Percentiles rank a stretch among this genome's conserved stretches.
Conservation (phyloP, 2,888 invertebrate species). For the Helicoverpa assulta region DNA sequence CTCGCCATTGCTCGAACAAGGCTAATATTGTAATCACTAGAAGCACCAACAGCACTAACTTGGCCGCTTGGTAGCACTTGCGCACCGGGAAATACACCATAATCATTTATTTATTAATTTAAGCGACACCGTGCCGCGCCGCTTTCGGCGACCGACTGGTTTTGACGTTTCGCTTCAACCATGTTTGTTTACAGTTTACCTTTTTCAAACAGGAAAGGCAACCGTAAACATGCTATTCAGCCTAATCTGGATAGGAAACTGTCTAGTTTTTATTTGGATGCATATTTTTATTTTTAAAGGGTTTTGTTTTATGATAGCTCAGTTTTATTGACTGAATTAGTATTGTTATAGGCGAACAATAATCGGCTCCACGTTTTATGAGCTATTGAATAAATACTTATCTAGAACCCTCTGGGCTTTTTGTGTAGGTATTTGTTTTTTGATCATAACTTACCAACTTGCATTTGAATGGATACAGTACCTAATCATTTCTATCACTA, state of each 20-base stretch:
- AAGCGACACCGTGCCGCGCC: slow-evolving; percentile 58
- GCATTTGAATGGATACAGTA: no score
- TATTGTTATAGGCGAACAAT: slow-evolving; percentile 3
- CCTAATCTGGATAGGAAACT: slow-evolving; percentile 70
- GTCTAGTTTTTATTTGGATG: slow-evolving; percentile 39
- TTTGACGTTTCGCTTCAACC: slow-evolving; percentile 72
- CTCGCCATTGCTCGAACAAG: slow-evolving; percentile 85
- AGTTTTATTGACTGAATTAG: slow-evolving; percentile 9
- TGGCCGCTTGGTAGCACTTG: slow-evolving; percentile 82
- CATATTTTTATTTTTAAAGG: slow-evolving; percentile 23
- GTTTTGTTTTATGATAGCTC: slow-evolving; percentile 12
- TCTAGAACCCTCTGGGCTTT: no score
- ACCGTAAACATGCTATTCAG: slow-evolving; percentile 91
- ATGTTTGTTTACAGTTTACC: slow-evolving; percentile 77
- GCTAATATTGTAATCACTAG: slow-evolving; percentile 78
- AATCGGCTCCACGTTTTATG: background rate
- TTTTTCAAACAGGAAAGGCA: slow-evolving; percentile 82
- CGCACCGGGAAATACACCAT: slow-evolving; percentile 83
- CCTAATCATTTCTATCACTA: no score
- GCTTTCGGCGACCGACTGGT: slow-evolving; percentile 71
- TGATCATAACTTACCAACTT: no score
- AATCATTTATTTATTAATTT: slow-evolving; percentile 53
- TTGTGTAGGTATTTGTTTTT: no score
- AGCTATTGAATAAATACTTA: background rate
- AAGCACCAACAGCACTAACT: slow-evolving; percentile 75